Evolutionary conservation across 2,888 invertebrate genomes (phyloP), one percentile per base, ranked within the genome.

Genomic region (Mechanitis messenoides): DNA sequence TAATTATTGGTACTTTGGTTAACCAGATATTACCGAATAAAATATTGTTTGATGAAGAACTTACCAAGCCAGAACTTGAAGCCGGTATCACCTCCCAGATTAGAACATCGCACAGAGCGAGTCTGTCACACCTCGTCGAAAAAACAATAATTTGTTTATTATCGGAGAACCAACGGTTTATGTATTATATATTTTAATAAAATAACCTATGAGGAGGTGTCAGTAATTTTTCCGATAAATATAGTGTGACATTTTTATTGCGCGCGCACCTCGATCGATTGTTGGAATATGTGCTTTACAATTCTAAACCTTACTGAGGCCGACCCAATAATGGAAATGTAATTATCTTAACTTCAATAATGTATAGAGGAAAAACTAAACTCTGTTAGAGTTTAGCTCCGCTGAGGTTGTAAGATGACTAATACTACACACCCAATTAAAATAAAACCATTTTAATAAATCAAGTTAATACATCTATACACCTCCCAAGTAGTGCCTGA

Each of bases 201-300:
- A 72, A 73, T 81, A 83, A 83, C 80, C 80, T 79, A 72, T 54
- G 68, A 67, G 65, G 63, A 60, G 63, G 65, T 69, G 69, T 68
- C 75, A 76, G 68, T 64, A 73, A 74, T 71, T 80, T 84, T 80
- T 82, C 79, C 76, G 74, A 66, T 73, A 76, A 67, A 69, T 71
- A 66, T 67, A 69, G 63, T 70, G 68, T 78, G 81, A 78, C 83
- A 80, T 72, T 69, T 69, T 71, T 45, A 53, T 54, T 87, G 88
- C 88, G 88, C 88, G 87, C 88, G 88, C 88, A 87, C 11, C 45
- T 12, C 60, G 76, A 83, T 87, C 87, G 76, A 85, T 87, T 69
- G 58, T 58, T 58, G 3, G 53, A 54, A 53, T 45, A 53, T 58
- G 56, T 55, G 45, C 50, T 60, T 58, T 35, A 55, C 54, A 33